Base-by-base conservation (phyloP, 1,140 invertebrate genomes). In the Wiebesia pumilae region DNA sequence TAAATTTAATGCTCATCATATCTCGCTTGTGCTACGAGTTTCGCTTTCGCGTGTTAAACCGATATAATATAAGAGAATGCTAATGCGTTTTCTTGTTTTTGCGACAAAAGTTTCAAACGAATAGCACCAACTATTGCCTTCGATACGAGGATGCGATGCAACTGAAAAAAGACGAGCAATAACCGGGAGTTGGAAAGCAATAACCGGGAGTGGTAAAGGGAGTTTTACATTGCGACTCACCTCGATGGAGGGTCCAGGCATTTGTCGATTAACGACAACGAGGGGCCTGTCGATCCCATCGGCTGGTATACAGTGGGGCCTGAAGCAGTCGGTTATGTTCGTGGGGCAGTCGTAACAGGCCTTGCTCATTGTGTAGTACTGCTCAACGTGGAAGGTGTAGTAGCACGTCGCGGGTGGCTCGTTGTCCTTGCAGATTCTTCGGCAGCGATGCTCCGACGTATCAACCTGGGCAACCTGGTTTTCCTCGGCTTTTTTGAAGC, bases 171-270 rank as follows among this genome's bases (percentile, higher is more conserved):
- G 14, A 47, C 43, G 43, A 47, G 7, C 6, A 33, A 35, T 38
- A 10, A 33, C 38, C 6, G 7, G 16, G 6, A 71, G 30, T 24
- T 71, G 1, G 30, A 9, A n/a, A 21, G 1, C 12, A 14, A 27
- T 35, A 3, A 1, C 2, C 38, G 12, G 33, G 51, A 54, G 4
- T 71, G 33, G n/a, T n/a, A 75, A 75, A 43, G 27, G 3, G 16
- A 40, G 3, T 19, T 19, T 24, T 43, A 62, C 30, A 4, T 54
- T 83, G 62, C 21, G 71, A 67, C 80, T 81, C 92, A 97, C 97
- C 94, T 98, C 96, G 67, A 99, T 96, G 1, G 95, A 90, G 16
- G 98, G 98, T 83, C 98, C 98, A 1, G 98, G 98, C 93, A 98
- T 95, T 94, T 96, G 96, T 81, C 97, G 95, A 93, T 98, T 98